A percentile compares a stretch with the other conserved stretches of the same genome.
Evolutionary conservation across 2,888 invertebrate species (phyloP).

Genomic region (Tetropium fuscum): DNA sequence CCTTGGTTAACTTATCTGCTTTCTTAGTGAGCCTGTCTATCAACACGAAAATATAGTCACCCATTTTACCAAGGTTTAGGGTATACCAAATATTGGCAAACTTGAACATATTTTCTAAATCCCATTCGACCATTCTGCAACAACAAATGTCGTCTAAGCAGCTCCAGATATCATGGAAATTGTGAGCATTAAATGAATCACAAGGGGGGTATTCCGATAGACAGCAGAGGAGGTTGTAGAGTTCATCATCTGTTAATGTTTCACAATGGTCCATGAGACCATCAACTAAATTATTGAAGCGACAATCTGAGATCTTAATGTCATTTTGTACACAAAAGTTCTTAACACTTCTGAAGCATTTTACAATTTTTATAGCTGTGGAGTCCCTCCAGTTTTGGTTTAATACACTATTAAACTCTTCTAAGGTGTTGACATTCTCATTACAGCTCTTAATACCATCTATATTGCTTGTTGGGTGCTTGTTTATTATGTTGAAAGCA

Average conservation of each 20-base stretch:
- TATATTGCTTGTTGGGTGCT: constrained; percentile 11
- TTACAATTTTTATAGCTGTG: constrained; percentile 54
- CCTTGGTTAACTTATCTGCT: constrained; percentile 70
- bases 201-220: constrained; percentile 70
- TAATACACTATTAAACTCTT: constrained; percentile 38
- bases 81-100: constrained; percentile 76
- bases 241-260: constrained; percentile 70
- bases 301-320: constrained; percentile 55
- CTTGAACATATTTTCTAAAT: constrained; percentile 68
- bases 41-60: constrained; percentile 70
- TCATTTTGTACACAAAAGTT: constrained; percentile 53
- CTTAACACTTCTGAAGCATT: constrained; percentile 53
- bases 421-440: constrained; percentile 13
- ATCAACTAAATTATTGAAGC: constrained; percentile 62
- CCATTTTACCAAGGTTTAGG: constrained; percentile 67
- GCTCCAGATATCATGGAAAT: constrained; percentile 75
- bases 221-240: constrained; percentile 68
- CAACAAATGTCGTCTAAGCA: constrained; percentile 76
- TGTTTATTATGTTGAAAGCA: constrained; percentile 36
- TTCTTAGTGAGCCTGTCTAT: constrained; percentile 71
- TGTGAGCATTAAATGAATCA: constrained; percentile 68
- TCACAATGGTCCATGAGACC: constrained; percentile 68
- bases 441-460: background rate
- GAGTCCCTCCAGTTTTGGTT: constrained; percentile 52
- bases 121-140: constrained; percentile 67